Percentiles rank a stretch among this genome's conserved stretches.
phyloP scores from a whole-genome alignment of 2,888 invertebrate genomes.

The Ormyrus labotus region DNA sequence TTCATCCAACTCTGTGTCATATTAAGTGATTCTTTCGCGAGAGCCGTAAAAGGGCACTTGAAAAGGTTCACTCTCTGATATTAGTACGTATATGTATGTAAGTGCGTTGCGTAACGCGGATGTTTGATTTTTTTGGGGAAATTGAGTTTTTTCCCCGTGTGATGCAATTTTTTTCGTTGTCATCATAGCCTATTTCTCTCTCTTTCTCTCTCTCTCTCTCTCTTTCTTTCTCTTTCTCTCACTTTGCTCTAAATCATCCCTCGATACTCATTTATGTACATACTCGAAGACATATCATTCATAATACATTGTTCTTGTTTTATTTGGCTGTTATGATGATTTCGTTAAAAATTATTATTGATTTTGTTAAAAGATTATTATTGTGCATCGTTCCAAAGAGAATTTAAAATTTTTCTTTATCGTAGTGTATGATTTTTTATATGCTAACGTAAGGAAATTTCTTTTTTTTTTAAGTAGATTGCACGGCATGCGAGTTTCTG shows the following conservation, averaged over 20 bases:
- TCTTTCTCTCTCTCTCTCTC: conserved; percentile 14
- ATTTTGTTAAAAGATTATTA: conserved; percentile 13
- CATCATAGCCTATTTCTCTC: conserved; percentile 1
- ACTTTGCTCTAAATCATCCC: conserved; percentile 35
- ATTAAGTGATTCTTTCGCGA: conserved; percentile 16
- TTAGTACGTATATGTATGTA: conserved; percentile 57
- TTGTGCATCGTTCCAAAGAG: not conserved
- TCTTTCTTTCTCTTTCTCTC: conserved; percentile 9
- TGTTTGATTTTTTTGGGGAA: conserved; percentile 64
- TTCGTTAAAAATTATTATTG: not conserved
- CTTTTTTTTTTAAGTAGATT: conserved; percentile 15
- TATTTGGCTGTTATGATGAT: conserved; percentile 22
- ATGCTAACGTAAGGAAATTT: not conserved
- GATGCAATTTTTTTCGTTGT: conserved; percentile 42
- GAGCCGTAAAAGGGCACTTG: conserved; percentile 46
- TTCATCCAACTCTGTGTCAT: conserved; percentile 12
- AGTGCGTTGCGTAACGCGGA: conserved; percentile 13
- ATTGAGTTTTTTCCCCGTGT: conserved; percentile 63
- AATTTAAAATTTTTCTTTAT: not conserved
- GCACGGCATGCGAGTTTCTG: conserved; percentile 30
- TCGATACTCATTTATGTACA: conserved; percentile 53
- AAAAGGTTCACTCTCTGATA: conserved; percentile 54
- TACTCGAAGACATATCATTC: conserved; percentile 37
- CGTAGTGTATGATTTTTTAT: not conserved
- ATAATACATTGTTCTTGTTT: conserved; percentile 21